Base-by-base conservation (phyloP, 1,140 invertebrate species). In the Drosophila lowei region DNA sequence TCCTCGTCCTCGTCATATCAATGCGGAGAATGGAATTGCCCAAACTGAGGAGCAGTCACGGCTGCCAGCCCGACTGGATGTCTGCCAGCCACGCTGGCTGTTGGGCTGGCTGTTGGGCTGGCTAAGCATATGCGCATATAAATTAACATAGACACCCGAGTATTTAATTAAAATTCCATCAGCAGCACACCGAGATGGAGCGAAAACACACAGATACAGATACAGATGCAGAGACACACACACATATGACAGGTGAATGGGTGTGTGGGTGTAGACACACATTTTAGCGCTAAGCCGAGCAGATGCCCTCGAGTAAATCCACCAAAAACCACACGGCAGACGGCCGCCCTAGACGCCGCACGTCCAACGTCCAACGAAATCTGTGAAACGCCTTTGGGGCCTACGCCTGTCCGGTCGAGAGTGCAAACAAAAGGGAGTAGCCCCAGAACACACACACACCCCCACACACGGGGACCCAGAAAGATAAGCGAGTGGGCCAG, bases 141-240 rank as follows among this genome's bases (percentile, higher is more conserved):
- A 88, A 88, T 88, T 88, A 88, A 88, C 83, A 88, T 88, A 88
- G 83, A 88, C 84, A 83, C 79, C 84, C 47, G 79, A 89, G 83
- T 88, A 88, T 88, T 88, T 88, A 88, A 88, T 88, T 88, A 88
- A 88, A 88, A 88, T 88, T 88, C 83, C 83, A 88, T 88, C 83
- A 88, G 78, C 61, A 53, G 44, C 56, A 68, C 49, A 56, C 49
- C 16, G 30, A 25, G 50, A 54, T 42, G 55, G 21, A 46, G 59
- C 77, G 72, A 53, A 66, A 47, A 62, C 70, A 55, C 50, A 71
- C 46, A 52, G 23, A 25, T 25, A 0, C 23, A 25, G 23, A 18
- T 18, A 18, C 18, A 18, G 18, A 1, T 18, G 1, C 16, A 18
- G 3, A 62, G 64, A 55, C 50, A 56, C 50, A 47, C 44, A 53